phyloP scores from a whole-genome alignment of 2,113 vertebrate genomes.

The Psilopogon haemacephalus region DNA sequence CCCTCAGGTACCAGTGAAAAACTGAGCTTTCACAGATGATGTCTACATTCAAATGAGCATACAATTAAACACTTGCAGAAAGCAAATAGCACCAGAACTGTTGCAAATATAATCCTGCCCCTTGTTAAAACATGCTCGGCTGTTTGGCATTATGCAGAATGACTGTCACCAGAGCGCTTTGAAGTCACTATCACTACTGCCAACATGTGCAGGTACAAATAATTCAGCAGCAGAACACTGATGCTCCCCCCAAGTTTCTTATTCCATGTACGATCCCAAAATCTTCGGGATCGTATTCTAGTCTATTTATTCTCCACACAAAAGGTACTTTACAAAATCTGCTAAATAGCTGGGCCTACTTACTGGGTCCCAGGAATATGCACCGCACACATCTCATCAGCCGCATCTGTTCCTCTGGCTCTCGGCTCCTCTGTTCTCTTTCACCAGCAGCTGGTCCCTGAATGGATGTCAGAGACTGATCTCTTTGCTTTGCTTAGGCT shows the following conservation, averaged over 20 bases:
- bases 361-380: constrained; percentile 29
- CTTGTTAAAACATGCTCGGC: constrained; percentile 26
- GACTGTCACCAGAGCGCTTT: constrained; percentile 36
- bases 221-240: constrained; percentile 41
- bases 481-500: constrained; percentile 65
- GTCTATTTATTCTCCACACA: constrained; percentile 60
- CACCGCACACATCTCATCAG: constrained; percentile 2
- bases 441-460: constrained; percentile 46
- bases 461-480: constrained; percentile 51
- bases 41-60: constrained; percentile 54
- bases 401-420: background rate
- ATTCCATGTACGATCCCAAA: constrained; percentile 37
- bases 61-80: constrained; percentile 60
- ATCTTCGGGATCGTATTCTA: constrained; percentile 48
- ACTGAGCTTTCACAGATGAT: constrained; percentile 19
- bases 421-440: constrained; percentile 15
- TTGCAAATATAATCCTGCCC: constrained; percentile 44
- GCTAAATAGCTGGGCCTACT: constrained; percentile 60
- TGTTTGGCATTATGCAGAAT: constrained; percentile 53
- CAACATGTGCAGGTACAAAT: constrained; percentile 62
- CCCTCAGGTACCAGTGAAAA: constrained; percentile 40
- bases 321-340: constrained; percentile 61
- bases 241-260: constrained; percentile 48
- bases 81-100: constrained; percentile 45
- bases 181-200: constrained; percentile 43